phyloP scores from a whole-genome alignment of 1,140 invertebrate species.

The Sipha flava region DNA sequence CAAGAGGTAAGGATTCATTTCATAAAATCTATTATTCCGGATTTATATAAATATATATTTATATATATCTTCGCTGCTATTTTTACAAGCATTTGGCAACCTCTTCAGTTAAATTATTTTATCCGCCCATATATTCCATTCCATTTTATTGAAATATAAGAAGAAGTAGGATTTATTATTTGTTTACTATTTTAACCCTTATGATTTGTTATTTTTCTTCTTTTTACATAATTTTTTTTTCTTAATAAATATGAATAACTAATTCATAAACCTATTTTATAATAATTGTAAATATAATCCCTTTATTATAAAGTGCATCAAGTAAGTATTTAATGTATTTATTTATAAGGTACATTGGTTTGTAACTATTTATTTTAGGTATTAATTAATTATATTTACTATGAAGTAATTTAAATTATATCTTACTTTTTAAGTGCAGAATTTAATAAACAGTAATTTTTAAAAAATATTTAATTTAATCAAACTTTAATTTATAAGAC shows the following conservation, averaged over 20 bases:
- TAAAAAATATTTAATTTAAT: no score
- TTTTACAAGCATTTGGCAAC: constrained; percentile 21
- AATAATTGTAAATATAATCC: background rate
- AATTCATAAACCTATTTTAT: background rate
- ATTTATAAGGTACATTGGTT: background rate
- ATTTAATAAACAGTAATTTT: no score
- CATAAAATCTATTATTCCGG: constrained; percentile 32
- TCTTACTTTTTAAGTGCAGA: no score
- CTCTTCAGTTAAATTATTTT: constrained; percentile 24
- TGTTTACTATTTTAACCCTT: background rate
- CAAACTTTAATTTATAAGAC: no score
- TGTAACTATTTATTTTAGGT: background rate
- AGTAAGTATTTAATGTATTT: constrained; percentile 17
- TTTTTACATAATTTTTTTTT: background rate
- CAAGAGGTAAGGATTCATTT: constrained; percentile 28
- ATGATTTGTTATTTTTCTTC: background rate
- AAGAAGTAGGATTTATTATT: background rate
- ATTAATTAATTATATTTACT: background rate
- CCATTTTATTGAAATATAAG: background rate
- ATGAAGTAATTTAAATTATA: no score
- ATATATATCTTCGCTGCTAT: constrained; percentile 29
- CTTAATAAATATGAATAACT: background rate
- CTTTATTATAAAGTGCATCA: background rate
- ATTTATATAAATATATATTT: constrained; percentile 30
- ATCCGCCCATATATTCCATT: constrained; percentile 27